Percentiles rank a stretch among this genome's conserved stretches.
Evolutionary conservation across 2,797 vertebrate species (phyloP).

Genomic region (Acridotheres tristis): DNA sequence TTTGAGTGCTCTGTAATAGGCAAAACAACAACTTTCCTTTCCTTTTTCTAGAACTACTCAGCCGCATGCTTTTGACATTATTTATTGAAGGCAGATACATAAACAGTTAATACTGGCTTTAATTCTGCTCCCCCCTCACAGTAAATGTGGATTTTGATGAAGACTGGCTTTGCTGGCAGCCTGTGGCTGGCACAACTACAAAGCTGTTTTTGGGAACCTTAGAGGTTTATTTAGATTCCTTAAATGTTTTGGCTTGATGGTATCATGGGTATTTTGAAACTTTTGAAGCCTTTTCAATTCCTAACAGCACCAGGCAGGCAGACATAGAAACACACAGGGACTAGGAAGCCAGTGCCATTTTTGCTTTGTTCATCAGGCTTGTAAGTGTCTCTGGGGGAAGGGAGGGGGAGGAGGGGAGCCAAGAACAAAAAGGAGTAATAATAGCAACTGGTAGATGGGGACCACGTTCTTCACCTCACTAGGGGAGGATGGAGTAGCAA

Average conservation of each 20-base stretch:
- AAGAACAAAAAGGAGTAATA: background rate
- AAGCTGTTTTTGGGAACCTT: constrained; percentile 48
- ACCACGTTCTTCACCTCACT: background rate
- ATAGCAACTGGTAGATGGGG: background rate
- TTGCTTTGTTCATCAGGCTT: background rate
- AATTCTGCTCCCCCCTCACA: background rate
- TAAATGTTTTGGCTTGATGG: constrained; percentile 50
- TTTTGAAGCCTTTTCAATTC: constrained; percentile 42
- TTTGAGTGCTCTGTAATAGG: background rate
- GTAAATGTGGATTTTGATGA: constrained; percentile 53
- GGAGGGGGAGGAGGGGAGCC: background rate
- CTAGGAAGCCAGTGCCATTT: background rate
- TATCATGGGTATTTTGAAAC: constrained; percentile 48
- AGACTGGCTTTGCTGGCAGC: constrained; percentile 60
- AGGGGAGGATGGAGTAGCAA: background rate
- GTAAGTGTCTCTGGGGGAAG: background rate
- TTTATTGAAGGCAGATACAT: constrained; percentile 35
- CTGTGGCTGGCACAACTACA: constrained; percentile 50
- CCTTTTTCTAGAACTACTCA: background rate
- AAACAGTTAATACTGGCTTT: constrained; percentile 40
- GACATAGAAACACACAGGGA: background rate
- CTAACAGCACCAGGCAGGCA: constrained; percentile 16
- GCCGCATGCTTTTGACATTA: background rate
- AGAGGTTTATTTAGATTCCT: constrained; percentile 60
- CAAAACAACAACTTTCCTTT: background rate